Percentiles rank a stretch among this genome's conserved stretches.
Evolutionary conservation across 2,888 invertebrate species (phyloP).

Genomic region (Synergus japonicus): DNA sequence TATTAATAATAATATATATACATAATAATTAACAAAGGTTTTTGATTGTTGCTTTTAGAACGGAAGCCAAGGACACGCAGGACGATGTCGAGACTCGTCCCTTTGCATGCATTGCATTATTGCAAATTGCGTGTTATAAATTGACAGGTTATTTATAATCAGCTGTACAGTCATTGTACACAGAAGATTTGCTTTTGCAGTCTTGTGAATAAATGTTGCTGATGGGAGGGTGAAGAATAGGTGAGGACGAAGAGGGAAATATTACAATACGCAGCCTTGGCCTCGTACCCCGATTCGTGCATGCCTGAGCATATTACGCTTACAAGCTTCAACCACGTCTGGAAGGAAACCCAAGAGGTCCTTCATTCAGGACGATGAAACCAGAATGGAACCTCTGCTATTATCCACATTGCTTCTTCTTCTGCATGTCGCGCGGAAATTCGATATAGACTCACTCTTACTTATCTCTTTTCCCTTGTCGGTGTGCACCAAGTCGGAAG

Average conservation of each 20-base stretch:
- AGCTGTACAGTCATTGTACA: slow-evolving; percentile 25
- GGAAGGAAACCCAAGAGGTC: slow-evolving; percentile 17
- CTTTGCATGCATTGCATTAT: slow-evolving; percentile 5
- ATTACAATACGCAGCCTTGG: slow-evolving; percentile 64
- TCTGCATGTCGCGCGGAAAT: not conserved
- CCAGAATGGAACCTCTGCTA: not conserved
- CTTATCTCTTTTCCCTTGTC: not conserved
- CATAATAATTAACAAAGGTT: not conserved
- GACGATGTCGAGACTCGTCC: slow-evolving; percentile 34
- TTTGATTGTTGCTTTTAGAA: not conserved
- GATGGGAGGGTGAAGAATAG: slow-evolving; percentile 11
- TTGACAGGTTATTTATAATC: slow-evolving; percentile 39
- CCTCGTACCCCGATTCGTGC: slow-evolving; percentile 69
- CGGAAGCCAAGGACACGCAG: not conserved
- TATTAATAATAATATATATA: no score
- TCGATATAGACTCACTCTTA: not conserved
- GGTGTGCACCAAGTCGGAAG: not conserved
- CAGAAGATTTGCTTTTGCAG: slow-evolving; percentile 38
- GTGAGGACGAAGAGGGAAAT: slow-evolving; percentile 24
- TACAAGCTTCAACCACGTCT: slow-evolving; percentile 25
- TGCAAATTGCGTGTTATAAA: slow-evolving; percentile 31
- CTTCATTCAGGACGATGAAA: slow-evolving; percentile 25
- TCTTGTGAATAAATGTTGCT: slow-evolving; percentile 35
- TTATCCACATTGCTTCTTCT: not conserved
- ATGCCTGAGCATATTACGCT: slow-evolving; percentile 56